Conservation (phyloP, 2,797 vertebrate species). For the Macropodus opercularis region DNA sequence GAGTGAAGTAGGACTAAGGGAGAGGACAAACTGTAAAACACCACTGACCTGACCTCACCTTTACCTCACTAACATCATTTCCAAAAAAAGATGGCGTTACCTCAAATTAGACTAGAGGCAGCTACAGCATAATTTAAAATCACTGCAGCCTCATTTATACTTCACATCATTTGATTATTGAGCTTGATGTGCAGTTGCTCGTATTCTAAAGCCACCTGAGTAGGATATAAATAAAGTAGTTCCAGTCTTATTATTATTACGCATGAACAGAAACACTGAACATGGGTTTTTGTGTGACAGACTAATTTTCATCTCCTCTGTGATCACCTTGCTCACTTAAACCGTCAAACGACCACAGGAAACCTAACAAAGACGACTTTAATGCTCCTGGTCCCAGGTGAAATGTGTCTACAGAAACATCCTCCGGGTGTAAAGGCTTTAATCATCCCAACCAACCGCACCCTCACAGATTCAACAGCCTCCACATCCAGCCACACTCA, state of each 20-base stretch:
- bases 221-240: no score
- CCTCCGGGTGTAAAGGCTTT: background rate
- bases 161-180: no score
- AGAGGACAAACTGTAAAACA: conserved; percentile 62
- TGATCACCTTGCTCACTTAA: background rate
- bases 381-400: background rate
- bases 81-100: no score
- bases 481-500: background rate
- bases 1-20: conserved; percentile 41
- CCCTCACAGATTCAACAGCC: background rate
- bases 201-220: no score
- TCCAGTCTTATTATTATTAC: no score
- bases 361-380: background rate
- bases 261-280: no score
- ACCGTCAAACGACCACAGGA: background rate
- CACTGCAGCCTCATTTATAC: no score
- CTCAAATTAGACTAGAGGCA: no score
- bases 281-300: no score
- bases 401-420: background rate
- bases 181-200: no score
- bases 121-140: no score
- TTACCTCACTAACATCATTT: background rate
- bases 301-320: no score
- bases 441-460: background rate
- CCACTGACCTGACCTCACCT: background rate